These are phyloP conservation scores for Drosophila phalerata DNA, from an alignment of 2,888 invertebrate species.

Conservation along the genomic window DNA sequence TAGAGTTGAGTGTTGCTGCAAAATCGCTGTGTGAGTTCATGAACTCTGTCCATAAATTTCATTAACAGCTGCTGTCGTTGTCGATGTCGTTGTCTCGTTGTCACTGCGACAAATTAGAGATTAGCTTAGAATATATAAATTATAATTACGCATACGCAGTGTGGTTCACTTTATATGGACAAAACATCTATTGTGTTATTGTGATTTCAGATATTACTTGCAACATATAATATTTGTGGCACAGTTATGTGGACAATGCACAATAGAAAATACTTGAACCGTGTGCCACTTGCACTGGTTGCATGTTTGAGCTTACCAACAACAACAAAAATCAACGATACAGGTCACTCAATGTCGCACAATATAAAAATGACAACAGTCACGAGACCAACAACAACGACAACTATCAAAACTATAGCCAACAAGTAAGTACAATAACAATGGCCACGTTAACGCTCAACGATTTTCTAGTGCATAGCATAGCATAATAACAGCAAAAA, in stretches of 20 bases:
- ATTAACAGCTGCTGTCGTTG: conserved; percentile 69
- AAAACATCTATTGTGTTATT: conserved; percentile 34
- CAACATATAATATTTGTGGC: conserved; percentile 45
- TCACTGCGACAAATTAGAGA: conserved; percentile 69
- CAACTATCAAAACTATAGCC: conserved; percentile 25
- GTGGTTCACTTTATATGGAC: conserved; percentile 11
- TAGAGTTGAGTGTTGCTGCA: conserved; percentile 27
- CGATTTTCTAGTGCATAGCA: conserved; percentile 74
- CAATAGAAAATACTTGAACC: conserved; percentile 70
- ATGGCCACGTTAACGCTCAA: conserved; percentile 56
- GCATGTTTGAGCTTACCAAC: conserved; percentile 47
- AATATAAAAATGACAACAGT: conserved; percentile 56
- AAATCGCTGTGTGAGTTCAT: conserved; percentile 56
- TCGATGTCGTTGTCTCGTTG: conserved; percentile 11
- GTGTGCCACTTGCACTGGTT: conserved; percentile 54
- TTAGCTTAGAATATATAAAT: conserved; percentile 68
- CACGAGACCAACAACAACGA: conserved; percentile 30
- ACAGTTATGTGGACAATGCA: conserved; percentile 60
- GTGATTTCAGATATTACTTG: conserved; percentile 19
- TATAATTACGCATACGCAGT: conserved; percentile 70
- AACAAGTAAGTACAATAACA: conserved; percentile 35
- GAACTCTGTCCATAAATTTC: conserved; percentile 78
- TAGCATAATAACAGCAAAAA: conserved; percentile 23
- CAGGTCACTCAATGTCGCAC: conserved; percentile 51
- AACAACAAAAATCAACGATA: conserved; percentile 10